Base-by-base conservation (phyloP, 1,140 invertebrate species). In the Metopolophium dirhodum region DNA sequence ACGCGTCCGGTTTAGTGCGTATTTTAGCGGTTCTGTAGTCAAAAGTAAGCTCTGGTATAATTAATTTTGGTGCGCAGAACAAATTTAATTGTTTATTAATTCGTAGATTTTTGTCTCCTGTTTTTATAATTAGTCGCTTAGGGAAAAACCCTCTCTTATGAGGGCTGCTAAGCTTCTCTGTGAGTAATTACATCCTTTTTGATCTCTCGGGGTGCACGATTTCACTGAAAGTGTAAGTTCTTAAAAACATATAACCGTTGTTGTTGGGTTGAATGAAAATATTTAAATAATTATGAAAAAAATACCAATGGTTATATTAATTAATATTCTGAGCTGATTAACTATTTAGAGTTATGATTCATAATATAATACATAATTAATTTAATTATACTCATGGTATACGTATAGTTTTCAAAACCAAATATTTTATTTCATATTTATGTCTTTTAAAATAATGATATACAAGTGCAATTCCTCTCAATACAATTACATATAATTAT, bases 41-140 rank as follows among this genome's bases (percentile, higher is more conserved):
- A 88, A 88, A 88, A 88, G n/a, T 86, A 88, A 51, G 47, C 47
- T 88, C 30, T 20, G n/a, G 47, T 41, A 77, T 77, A 41, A 88
- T 88, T 51, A 49, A 35, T 51, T 49, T 88, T 51, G 22, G 47
- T 9, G n/a, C n/a, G 1, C n/a, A 51, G 47, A 54, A 89, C n/a
- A 89, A 89, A 54, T 37, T 89, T 89, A 89, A 89, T 89, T 89
- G 87, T 89, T 89, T 89, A 89, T 54, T 89, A 89, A 54, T 89
- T 54, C 22, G 87, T 89, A 89, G 41, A 89, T 89, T 54, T 88
- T 89, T 54, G n/a, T 89, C 49, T 89, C 35, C n/a, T 89, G 35
- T 89, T 54, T 54, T 37, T 89, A 89, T 89, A 89, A 89, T 89
- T 89, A 89, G 87, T 89, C 49, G n/a, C 86, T 49, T 51, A 49